Conservation (phyloP, 1,140 invertebrate species). For the Drosophila pruinosa region DNA sequence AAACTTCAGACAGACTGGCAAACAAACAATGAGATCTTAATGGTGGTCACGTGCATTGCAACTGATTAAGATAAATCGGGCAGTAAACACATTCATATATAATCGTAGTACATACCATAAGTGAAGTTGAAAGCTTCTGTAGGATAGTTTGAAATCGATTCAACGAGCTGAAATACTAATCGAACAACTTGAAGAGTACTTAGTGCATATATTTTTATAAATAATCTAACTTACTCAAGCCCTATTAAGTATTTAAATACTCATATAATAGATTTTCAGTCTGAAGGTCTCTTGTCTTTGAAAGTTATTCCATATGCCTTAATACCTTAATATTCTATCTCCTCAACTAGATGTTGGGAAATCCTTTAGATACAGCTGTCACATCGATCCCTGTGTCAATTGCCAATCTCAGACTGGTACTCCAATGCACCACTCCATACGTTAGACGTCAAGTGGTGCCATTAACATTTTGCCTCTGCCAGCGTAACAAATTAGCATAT, state of each 20-base stretch:
- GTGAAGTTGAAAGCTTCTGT: neutral
- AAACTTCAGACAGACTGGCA: slow-evolving; percentile 2
- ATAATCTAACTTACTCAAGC: no score
- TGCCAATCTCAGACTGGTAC: neutral
- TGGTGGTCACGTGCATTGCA: slow-evolving; percentile 47
- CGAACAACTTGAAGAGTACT: neutral
- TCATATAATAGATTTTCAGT: no score
- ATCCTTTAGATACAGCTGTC: slow-evolving; percentile 3
- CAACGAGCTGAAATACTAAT: slow-evolving; percentile 23
- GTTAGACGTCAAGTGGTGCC: slow-evolving; percentile 5
- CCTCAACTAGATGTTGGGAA: neutral
- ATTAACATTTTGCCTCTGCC: slow-evolving; percentile 47
- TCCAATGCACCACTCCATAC: neutral
- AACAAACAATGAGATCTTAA: slow-evolving; percentile 46
- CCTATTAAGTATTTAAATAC: no score
- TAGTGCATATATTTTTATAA: no score
- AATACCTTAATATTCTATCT: neutral
- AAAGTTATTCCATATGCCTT: neutral
- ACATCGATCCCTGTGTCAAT: slow-evolving; percentile 5
- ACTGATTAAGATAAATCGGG: slow-evolving; percentile 31
- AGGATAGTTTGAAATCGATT: slow-evolving; percentile 28
- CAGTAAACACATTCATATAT: neutral
- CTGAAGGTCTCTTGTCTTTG: no score
- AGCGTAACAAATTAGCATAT: slow-evolving; percentile 58
- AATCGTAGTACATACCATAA: no score